A percentile compares a stretch with the other conserved stretches of the same genome.
These are phyloP conservation scores for Helicoverpa zea DNA, from an alignment of 1,140 invertebrate genomes.

Conservation along the genomic window DNA sequence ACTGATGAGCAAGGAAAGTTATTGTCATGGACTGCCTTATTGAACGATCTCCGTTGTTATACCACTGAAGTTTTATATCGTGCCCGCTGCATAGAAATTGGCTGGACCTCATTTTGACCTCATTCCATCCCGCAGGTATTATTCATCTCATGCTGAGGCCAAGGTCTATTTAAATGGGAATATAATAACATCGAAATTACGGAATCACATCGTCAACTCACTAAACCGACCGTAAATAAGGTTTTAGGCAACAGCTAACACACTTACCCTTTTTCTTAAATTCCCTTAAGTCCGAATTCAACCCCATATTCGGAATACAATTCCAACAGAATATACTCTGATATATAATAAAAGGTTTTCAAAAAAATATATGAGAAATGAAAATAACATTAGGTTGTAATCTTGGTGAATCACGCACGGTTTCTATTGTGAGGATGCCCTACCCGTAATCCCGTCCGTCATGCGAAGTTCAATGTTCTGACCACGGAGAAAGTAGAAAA, in stretches of 20 bases:
- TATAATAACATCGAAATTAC: no score
- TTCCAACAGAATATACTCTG: not conserved
- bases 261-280: conserved; percentile 11
- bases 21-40: no score
- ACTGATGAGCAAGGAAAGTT: no score
- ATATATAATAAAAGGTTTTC: conserved; percentile 14
- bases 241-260: not conserved
- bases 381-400: conserved; percentile 33
- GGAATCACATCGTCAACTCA: not conserved
- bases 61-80: no score
- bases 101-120: no score
- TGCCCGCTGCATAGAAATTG: no score
- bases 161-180: no score
- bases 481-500: not conserved
- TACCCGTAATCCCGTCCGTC: conserved; percentile 17
- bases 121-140: no score
- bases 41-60: no score
- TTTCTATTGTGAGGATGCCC: conserved; percentile 19
- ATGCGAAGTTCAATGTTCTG: conserved; percentile 28
- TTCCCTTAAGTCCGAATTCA: conserved; percentile 3
- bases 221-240: not conserved
- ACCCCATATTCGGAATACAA: not conserved
- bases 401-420: conserved; percentile 22
- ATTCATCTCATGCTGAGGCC: no score
- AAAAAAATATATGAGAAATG: conserved; percentile 31